Evolutionary conservation across 2,797 vertebrate genomes (phyloP).

Genomic region (Danio aesculapii): DNA sequence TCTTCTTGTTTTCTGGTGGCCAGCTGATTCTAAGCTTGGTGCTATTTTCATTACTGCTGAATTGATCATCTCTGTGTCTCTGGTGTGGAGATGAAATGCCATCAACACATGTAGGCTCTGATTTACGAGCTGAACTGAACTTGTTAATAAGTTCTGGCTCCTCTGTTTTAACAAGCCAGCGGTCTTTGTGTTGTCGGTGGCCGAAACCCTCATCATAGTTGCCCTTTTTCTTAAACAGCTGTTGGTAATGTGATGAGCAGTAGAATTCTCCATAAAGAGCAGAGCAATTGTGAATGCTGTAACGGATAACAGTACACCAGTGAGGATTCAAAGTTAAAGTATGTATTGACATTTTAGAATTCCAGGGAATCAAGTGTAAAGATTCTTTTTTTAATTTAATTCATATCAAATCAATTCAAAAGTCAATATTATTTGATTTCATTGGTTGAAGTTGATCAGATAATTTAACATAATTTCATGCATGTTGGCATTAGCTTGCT

Average conservation of each 20-base stretch:
- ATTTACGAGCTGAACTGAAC: constrained; percentile 54
- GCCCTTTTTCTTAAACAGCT: constrained; percentile 79
- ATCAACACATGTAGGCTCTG: constrained; percentile 23
- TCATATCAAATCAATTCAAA: neutral
- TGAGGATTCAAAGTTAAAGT: neutral
- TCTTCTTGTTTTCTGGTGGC: constrained; percentile 74
- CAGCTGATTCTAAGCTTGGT: constrained; percentile 74
- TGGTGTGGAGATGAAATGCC: constrained; percentile 41
- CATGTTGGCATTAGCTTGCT: neutral
- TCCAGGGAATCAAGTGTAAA: constrained; percentile 10
- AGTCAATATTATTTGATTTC: neutral
- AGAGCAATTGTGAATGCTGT: constrained; percentile 84
- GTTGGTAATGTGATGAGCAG: constrained; percentile 84
- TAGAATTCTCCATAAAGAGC: constrained; percentile 83
- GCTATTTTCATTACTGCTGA: constrained; percentile 55
- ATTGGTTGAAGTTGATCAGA: neutral
- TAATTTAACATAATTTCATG: neutral
- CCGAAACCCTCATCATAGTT: constrained; percentile 84
- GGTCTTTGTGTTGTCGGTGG: constrained; percentile 79
- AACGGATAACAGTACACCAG: constrained; percentile 66
- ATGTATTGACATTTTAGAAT: neutral
- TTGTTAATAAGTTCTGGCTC: constrained; percentile 49
- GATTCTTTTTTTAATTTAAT: neutral
- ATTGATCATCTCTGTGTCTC: constrained; percentile 31
- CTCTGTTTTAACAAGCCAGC: constrained; percentile 73